Conservation (phyloP, 2,888 invertebrate species). For the Omphaloscelis lunosa region DNA sequence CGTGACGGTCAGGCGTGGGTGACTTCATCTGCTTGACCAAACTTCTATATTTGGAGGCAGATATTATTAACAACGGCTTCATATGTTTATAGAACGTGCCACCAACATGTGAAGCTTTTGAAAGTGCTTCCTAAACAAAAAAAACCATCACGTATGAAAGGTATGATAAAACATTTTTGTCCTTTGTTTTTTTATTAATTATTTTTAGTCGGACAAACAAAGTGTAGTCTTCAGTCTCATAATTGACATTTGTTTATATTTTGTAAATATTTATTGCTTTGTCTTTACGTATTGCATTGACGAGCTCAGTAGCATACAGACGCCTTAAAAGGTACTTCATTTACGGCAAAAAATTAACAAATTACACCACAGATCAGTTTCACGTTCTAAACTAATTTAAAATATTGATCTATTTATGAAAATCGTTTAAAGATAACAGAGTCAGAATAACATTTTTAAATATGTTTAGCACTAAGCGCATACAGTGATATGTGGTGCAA, state of each 20-base stretch:
- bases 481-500: neutral
- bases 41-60: slow-evolving; percentile 51
- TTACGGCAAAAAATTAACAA: neutral
- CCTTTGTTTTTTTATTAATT: neutral
- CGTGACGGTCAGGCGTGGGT: slow-evolving; percentile 19
- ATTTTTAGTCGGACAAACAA: no score
- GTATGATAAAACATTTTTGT: neutral
- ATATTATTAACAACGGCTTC: slow-evolving; percentile 39
- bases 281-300: neutral
- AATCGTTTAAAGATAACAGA: neutral
- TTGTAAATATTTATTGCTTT: no score
- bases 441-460: neutral
- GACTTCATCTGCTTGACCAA: slow-evolving; percentile 45
- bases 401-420: neutral
- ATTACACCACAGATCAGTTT: neutral
- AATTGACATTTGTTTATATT: no score
- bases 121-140: slow-evolving; percentile 34
- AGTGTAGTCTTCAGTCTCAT: no score
- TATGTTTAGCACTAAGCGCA: no score
- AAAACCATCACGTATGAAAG: neutral
- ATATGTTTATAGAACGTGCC: slow-evolving; percentile 18
- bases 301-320: neutral
- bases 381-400: neutral
- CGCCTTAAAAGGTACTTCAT: neutral
- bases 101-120: neutral